phyloP scores from a whole-genome alignment of 1,140 invertebrate genomes.

The Neuroterus valhalla region DNA sequence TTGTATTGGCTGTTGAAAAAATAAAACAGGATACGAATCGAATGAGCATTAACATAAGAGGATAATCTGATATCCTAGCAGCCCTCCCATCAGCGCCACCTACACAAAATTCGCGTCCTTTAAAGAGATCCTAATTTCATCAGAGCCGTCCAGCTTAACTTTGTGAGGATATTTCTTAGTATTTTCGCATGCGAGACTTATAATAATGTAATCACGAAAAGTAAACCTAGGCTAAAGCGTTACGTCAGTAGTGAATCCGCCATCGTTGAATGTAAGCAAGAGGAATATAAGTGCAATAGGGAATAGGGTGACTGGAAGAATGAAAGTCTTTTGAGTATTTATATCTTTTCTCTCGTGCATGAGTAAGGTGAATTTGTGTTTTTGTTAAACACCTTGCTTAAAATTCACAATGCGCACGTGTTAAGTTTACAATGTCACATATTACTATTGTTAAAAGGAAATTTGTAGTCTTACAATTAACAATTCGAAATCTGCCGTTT shows the following conservation, averaged over 20 bases:
- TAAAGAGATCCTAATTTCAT: conserved; percentile 74
- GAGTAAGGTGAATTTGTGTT: no score
- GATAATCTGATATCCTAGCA: neutral
- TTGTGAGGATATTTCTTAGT: conserved; percentile 73
- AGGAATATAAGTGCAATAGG: neutral
- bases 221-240: conserved; percentile 34
- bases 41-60: conserved; percentile 9
- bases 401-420: no score
- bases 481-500: no score
- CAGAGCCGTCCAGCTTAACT: conserved; percentile 76
- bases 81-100: conserved; percentile 39
- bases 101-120: conserved; percentile 67
- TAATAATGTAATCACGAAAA: conserved; percentile 46
- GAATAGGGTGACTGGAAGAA: neutral
- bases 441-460: no score
- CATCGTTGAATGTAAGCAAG: conserved; percentile 5
- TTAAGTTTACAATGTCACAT: no score
- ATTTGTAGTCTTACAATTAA: no score
- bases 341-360: no score
- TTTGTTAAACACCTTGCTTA: no score
- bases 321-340: neutral
- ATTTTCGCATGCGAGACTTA: conserved; percentile 71
- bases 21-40: conserved; percentile 22
- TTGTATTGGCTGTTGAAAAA: conserved; percentile 3
- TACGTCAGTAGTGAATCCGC: conserved; percentile 3